Conservation (phyloP, 2,888 invertebrate species). For the Acanthosoma haemorrhoidale region DNA sequence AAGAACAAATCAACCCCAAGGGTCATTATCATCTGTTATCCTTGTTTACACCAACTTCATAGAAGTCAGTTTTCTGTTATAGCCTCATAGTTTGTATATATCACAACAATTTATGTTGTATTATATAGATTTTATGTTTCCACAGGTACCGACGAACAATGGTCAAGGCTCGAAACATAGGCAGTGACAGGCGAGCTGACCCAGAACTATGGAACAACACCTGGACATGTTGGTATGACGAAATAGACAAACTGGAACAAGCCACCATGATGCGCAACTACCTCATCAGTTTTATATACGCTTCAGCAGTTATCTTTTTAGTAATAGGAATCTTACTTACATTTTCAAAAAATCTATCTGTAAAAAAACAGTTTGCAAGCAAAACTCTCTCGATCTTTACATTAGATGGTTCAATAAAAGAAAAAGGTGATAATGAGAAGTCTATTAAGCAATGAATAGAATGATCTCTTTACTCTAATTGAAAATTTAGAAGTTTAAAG, state of each 20-base stretch:
- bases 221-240: conserved; percentile 54
- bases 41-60: no score
- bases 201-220: conserved; percentile 53
- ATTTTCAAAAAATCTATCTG: conserved; percentile 20
- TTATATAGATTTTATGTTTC: no score
- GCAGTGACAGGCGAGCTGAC: conserved; percentile 50
- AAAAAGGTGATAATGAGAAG: background rate
- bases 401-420: background rate
- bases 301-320: conserved; percentile 11
- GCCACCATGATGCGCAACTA: conserved; percentile 1
- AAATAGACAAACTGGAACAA: conserved; percentile 31
- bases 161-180: conserved; percentile 48
- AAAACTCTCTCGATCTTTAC: conserved; percentile 33
- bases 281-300: conserved; percentile 26
- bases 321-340: conserved; percentile 19
- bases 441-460: background rate
- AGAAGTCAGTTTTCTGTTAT: no score
- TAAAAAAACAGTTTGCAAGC: background rate
- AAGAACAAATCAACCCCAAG: no score
- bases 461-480: no score
- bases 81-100: no score
- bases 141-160: conserved; percentile 48
- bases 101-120: no score
- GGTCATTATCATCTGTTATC: no score
- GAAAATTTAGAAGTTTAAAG: no score